Base-by-base conservation (phyloP, 2,113 vertebrate genomes). In the Epinephelus moara region DNA sequence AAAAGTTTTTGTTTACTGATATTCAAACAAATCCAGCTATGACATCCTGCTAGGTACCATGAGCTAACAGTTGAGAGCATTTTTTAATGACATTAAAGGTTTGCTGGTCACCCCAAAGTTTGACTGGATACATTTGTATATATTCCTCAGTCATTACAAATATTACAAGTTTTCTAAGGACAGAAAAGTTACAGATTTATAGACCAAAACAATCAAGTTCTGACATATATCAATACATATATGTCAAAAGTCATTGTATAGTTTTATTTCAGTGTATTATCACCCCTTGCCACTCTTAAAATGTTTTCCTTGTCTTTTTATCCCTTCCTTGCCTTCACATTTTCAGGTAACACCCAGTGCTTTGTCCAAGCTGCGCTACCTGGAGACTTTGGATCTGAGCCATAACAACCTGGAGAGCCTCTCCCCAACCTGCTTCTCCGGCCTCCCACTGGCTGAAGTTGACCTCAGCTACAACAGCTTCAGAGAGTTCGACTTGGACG, bases 381-480 rank as follows among this genome's bases (percentile, higher is more conserved):
- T 99, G 62, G 97, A 99, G 92, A 96, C 97, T 0, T 94, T 99
- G 40, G 98, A 99, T 87, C 94, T 99, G 76, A 99, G 98, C 92
- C 96, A 98, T 88, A 99, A 99, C 25, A 90, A 91, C 61, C 85
- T 99, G 88, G 94, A 96, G 30, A 91, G 86, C 70, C 95, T 99
- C 27, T 92, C 95, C 0, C 93, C 95, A 0, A 92, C 95, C 4
- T 96, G 95, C 79, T 98, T 99, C 92, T 94, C 96, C 23, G 96
- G 96, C 66, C 96, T 97, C 1, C 97, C 97, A 4, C 88, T 99
- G 79, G 91, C 96, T 0, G 98, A 99, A 1, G 93, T 99, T 19
- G 97, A 99, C 87, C 94, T 99, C 42, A 99, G 98, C 92, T 90
- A 96, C 92, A 99, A 99, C 95, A 89, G 55, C 56, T 96, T 99